Evolutionary conservation across 2,797 vertebrate genomes (phyloP), one percentile per base, ranked within the genome.

Genomic region (Taenioides sp.): DNA sequence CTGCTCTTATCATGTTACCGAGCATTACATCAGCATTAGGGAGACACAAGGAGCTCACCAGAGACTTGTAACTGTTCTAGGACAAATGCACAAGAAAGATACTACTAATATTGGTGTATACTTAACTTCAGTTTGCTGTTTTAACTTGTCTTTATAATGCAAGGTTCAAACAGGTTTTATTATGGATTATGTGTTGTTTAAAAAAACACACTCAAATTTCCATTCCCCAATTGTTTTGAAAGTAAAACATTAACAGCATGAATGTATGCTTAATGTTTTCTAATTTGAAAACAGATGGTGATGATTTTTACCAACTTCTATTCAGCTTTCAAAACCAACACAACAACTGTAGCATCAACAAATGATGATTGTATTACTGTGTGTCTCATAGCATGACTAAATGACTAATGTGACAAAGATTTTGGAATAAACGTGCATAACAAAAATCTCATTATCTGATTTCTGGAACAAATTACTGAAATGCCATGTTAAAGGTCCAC

Each of bases 11-110:
- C 73, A 70, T 77, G 86, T 84, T 80, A 79, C 72, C 74, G 57
- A 70, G 72, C 72, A 78, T 84, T 86, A 69, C 85, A 87, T 89
- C 83, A 69, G 61, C 63, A 75, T 75, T 14, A 54, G 25, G 34
- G 63, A 66, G 69, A 84, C 55, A 77, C 71, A 79, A 78, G 54
- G 71, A 70, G 61, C 47, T 65, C 49, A 34, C 43, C 75, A 65
- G 77, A 22, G 65, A 31, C 65, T 66, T 14, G 43, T 6, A 54
- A 18, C 23, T 59, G 57, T 27, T 59, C 23, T 25, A 47, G 7
- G 25, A 59, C 27, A 59, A 59, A 59, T 25, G 17, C 16, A 18
- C 57, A 59, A 0, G 25, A 59, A 59, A 18, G 57, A 59, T 59
- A 27, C 25, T 12, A 31, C 9, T 37, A n/a, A 61, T 61, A 61